Evolutionary conservation across 2,113 vertebrate genomes (phyloP).

Genomic region (Onychostoma macrolepis): DNA sequence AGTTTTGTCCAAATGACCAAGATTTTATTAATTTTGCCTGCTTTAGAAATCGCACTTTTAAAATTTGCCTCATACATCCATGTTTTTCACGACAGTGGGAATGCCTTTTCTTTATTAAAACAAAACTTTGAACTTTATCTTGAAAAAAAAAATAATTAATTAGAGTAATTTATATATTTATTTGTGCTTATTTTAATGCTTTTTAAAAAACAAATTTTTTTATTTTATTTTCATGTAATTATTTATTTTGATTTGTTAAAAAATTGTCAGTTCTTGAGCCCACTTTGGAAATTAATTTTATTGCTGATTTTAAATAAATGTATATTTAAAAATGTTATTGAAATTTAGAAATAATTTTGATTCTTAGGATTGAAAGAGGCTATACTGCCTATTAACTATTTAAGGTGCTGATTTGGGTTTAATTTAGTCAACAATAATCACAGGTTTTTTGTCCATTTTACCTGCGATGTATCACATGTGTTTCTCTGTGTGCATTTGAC

Average conservation of each 20-base stretch:
- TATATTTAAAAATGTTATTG: not conserved
- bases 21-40: not conserved
- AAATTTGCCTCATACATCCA: not conserved
- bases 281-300: too few species aligned
- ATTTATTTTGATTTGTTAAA: too few species aligned
- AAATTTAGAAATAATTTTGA: not conserved
- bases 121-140: too few species aligned
- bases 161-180: too few species aligned
- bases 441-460: not conserved
- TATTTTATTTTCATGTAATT: not conserved
- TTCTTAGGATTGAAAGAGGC: not conserved
- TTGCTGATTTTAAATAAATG: too few species aligned
- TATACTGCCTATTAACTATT: not conserved
- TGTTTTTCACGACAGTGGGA: not conserved
- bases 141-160: too few species aligned
- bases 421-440: not conserved
- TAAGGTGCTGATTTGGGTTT: not conserved
- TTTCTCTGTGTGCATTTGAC: not conserved
- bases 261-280: too few species aligned
- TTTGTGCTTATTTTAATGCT: not conserved
- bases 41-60: not conserved
- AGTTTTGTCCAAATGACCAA: not conserved
- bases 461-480: not conserved
- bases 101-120: not conserved
- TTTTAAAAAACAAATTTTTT: too few species aligned